These are phyloP conservation scores for Leptinotarsa texana DNA, from an alignment of 1,140 invertebrate genomes.

Conservation along the genomic window DNA sequence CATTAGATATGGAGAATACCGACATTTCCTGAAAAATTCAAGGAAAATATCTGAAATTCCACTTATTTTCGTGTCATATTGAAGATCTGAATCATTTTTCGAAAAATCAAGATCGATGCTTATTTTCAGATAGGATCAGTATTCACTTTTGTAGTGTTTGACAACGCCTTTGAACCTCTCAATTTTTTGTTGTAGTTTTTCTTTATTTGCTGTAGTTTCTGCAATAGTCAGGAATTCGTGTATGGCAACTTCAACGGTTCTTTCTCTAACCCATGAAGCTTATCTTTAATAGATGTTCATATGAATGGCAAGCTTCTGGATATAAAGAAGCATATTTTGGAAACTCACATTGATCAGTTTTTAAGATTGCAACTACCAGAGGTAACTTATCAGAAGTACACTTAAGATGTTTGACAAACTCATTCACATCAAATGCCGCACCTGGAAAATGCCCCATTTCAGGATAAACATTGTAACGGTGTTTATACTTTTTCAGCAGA, in stretches of 20 bases:
- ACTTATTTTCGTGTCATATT: background rate
- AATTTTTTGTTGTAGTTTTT: background rate
- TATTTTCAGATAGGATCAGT: background rate
- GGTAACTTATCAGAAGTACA: background rate
- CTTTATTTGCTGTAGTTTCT: background rate
- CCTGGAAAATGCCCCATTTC: background rate
- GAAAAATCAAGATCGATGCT: background rate
- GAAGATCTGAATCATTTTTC: background rate
- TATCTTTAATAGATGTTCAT: background rate
- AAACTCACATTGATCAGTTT: background rate
- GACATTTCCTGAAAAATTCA: background rate
- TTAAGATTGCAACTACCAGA: background rate
- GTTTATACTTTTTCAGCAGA: background rate
- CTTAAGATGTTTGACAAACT: background rate
- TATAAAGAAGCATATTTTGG: background rate
- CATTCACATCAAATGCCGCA: background rate
- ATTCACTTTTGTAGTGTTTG: background rate
- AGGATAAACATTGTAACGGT: background rate
- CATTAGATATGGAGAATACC: background rate
- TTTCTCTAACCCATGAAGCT: background rate
- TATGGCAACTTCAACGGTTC: background rate
- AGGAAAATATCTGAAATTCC: background rate
- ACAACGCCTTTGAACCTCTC: too few relatives aligned
- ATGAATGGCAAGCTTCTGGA: background rate
- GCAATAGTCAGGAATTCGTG: background rate